Base-by-base conservation (phyloP, 1,140 invertebrate species). In the Bombus soroeensis region DNA sequence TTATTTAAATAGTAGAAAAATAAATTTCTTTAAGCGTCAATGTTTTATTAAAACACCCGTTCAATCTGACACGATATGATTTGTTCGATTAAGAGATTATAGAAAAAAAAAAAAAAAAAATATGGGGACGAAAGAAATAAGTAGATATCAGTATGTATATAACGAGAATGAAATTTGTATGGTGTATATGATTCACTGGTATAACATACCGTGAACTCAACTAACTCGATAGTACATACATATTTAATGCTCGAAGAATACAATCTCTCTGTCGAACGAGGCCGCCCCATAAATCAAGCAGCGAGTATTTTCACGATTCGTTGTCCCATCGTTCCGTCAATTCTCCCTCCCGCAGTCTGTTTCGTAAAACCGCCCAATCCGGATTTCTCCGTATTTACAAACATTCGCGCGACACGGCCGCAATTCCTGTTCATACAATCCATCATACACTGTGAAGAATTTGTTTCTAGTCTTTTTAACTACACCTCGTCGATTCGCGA, bases 311-410 rank as follows among this genome's bases (percentile, higher is more conserved):
- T 71, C 73, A 53, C 73, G 32, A 75, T 75, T 57, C 73, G 73
- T 53, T 57, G 73, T 75, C 43, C 43, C 73, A 75, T 75, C 73
- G 43, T 41, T 71, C 37, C 70, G 37, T 34, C 70, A 41, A 41
- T 71, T 71, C 70, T 6, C 37, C 39, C 70, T 41, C 37, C 32
- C 43, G 73, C 73, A 41, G 32, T 75, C 43, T 75, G 73, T 75
- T 75, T 75, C 73, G 73, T 43, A 75, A 75, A 75, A 75, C 43
- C 73, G n/a, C 53, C 73, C 73, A 75, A 75, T 75, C 73, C 73
- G 47, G 73, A 75, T 75, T 75, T 75, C 73, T 41, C 22, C 43
- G 43, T 75, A 53, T 75, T 75, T 41, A 43, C 73, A 53, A 75
- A 75, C 43, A 53, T 75, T 53, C 73, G 32, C 73, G 43, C 47